Base-by-base conservation (phyloP, 2,797 vertebrate species). In the Brachyrhaphis roseni region DNA sequence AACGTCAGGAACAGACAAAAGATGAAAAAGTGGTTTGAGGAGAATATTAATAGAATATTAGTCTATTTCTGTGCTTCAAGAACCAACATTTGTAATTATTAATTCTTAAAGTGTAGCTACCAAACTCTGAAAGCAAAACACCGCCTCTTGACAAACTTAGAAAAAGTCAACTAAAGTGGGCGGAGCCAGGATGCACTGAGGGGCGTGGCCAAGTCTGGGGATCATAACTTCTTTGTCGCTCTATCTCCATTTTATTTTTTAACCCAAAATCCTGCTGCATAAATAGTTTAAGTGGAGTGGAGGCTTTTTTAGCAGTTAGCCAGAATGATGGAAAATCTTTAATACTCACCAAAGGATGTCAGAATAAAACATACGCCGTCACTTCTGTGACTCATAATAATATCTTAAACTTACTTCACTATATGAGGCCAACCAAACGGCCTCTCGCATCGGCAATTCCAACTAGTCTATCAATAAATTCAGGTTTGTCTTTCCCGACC, bases 401-500 rank as follows among this genome's bases (percentile, higher is more conserved):
- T 68, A 39, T 11, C 64, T 41, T 26, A 23, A 39, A 10, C 16
- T 18, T 8, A 36, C 13, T 31, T 62, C 57, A 15, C 34, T 11
- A 7, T 0, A 39, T 8, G 62, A 39, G 18, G 18, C 18, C 66
- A 41, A 41, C 10, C 36, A 41, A 43, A 43, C 2, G 34, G 34
- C 34, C 4, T 23, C 62, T 39, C 12, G 2, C 28, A 20, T 66
- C 23, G 2, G 36, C 10, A 70, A 5, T 41, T 41, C 36, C 36
- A 43, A 39, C 34, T n/a, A 2, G 66, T 13, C 20, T 15, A 2
- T 70, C 66, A 43, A 70, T 68, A 43, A 43, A 26, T 26, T 23
- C 12, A n/a, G 66, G 36, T 70, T 70, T 13, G 36, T 43, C 66
- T 70, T 43, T 89, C 81, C 76, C 36, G 87, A 28, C 86, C 85